These are phyloP conservation scores for Rousettus leschenaultii DNA, from an alignment of 2,113 vertebrate genomes.

Conservation along the genomic window DNA sequence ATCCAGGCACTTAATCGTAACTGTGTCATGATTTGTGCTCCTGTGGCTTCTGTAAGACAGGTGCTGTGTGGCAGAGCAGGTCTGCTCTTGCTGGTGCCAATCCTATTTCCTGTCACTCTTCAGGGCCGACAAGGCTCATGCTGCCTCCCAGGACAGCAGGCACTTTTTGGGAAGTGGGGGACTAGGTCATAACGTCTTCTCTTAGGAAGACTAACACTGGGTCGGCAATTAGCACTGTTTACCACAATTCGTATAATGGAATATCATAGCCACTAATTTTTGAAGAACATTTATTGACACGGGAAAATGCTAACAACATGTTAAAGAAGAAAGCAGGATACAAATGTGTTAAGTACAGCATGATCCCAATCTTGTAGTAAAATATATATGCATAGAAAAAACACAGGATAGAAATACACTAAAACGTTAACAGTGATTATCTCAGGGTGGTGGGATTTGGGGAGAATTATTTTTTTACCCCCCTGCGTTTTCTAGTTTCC, in stretches of 20 bases:
- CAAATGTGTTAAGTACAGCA: conserved; percentile 70
- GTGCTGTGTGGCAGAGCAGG: not conserved
- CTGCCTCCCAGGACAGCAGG: not conserved
- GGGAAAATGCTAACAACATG: conserved; percentile 70
- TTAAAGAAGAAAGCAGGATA: conserved; percentile 65
- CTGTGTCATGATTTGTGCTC: too few relatives aligned
- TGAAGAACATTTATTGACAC: conserved; percentile 71
- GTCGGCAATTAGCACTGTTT: not conserved
- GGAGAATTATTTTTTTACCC: conserved; percentile 3
- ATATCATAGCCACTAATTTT: conserved; percentile 54
- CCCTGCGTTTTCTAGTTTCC: not conserved
- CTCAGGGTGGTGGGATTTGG: not conserved
- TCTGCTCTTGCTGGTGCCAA: not conserved
- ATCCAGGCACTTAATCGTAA: not conserved
- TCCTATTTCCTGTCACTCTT: not conserved
- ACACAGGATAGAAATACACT: conserved; percentile 55
- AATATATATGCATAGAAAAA: conserved; percentile 74
- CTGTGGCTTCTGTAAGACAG: not conserved
- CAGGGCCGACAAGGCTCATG: not conserved
- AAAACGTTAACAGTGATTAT: conserved; percentile 44
- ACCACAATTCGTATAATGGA: conserved; percentile 3
- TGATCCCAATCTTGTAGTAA: conserved; percentile 69
- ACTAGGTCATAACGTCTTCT: not conserved
- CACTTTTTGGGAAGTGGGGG: not conserved
- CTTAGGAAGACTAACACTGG: not conserved